Percentiles rank a stretch among this genome's conserved stretches.
These are phyloP conservation scores for Enteromius fasciolatus DNA, from an alignment of 2,797 vertebrate genomes.

Conservation along the genomic window DNA sequence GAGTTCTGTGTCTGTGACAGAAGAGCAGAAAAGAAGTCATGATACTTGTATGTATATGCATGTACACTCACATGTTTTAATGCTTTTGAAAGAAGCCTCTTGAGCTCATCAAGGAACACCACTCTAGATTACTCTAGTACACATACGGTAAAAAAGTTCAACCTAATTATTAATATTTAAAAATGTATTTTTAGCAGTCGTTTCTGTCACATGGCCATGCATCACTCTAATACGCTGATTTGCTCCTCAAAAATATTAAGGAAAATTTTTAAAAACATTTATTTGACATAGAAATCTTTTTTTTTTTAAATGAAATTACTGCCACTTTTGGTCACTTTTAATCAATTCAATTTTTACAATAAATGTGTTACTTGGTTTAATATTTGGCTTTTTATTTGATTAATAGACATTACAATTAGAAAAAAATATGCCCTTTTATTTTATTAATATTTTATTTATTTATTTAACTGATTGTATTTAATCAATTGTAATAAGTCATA, in stretches of 20 bases:
- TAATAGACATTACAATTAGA: too few species aligned
- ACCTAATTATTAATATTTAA: neutral
- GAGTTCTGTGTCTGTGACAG: constrained; percentile 85
- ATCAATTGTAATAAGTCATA: neutral
- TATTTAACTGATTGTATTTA: neutral
- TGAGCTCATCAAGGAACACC: neutral
- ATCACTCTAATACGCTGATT: neutral
- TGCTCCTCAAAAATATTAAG: neutral
- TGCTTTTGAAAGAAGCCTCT: neutral
- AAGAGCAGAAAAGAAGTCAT: too few species aligned
- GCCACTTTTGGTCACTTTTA: neutral
- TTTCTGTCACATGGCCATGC: neutral
- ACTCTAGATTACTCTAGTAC: too few species aligned
- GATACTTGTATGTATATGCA: neutral
- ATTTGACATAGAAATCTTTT: neutral
- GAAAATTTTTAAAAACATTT: neutral
- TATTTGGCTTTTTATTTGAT: too few species aligned
- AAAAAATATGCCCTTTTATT: neutral
- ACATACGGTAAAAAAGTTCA: too few species aligned
- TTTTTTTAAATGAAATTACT: neutral
- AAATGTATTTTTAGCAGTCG: neutral
- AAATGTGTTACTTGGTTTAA: neutral
- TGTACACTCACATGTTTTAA: neutral
- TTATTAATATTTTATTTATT: neutral
- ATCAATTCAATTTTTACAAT: neutral